Conservation (phyloP, 1,140 invertebrate species). For the Paralvinella palmiformis region DNA sequence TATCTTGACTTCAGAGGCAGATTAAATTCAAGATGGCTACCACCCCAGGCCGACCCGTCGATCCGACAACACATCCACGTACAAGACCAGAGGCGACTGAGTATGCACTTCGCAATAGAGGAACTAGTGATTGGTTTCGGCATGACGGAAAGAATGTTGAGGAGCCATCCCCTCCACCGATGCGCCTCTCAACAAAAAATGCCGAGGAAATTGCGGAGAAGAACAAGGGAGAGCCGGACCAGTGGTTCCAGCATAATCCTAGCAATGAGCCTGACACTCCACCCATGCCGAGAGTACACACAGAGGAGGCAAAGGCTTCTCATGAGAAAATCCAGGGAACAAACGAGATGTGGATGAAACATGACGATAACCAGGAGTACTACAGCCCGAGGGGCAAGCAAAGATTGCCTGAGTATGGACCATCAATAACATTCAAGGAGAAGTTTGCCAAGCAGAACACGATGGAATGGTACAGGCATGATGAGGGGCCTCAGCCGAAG, state of each 20-base stretch:
- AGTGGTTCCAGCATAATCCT: conserved; percentile 14
- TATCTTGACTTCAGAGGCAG: no score
- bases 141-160: conserved; percentile 19
- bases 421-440: neutral
- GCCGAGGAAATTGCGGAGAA: conserved; percentile 8
- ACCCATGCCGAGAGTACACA: neutral
- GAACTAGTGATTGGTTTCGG: conserved; percentile 12
- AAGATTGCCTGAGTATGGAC: neutral
- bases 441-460: conserved; percentile 3
- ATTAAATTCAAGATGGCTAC: no score
- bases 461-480: conserved; percentile 12
- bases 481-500: neutral
- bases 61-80: conserved; percentile 12
- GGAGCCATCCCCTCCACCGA: neutral
- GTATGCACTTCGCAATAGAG: conserved; percentile 1
- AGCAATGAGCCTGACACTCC: neutral
- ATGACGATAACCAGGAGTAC: conserved; percentile 19
- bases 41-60: conserved; percentile 8
- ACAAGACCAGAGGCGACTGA: conserved; percentile 10
- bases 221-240: conserved; percentile 5
- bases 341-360: conserved; percentile 16
- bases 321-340: conserved; percentile 4
- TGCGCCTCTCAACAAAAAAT: neutral
- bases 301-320: neutral
- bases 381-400: neutral